Evolutionary conservation across 2,113 vertebrate species (phyloP).

Genomic region (Pluvianellus socialis): DNA sequence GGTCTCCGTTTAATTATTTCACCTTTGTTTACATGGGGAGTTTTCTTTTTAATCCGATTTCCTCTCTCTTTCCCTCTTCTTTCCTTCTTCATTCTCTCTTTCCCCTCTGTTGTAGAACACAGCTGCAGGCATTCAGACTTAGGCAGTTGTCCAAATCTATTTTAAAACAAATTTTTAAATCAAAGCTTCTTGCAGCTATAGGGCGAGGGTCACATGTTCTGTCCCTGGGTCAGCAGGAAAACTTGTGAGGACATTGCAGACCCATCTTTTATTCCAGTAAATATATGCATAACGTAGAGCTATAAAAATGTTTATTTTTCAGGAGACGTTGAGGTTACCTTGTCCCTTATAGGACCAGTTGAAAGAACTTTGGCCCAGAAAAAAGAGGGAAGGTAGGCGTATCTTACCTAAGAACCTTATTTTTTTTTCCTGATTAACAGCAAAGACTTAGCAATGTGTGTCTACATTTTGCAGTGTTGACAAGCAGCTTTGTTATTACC

Average conservation of each 20-base stretch:
- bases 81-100: not conserved
- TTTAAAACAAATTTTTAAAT: conserved; percentile 40
- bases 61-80: not conserved
- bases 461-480: not conserved
- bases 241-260: not conserved
- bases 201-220: not conserved
- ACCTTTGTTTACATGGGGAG: not conserved
- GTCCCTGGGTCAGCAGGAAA: not conserved
- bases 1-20: not conserved
- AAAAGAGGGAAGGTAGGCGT: not conserved
- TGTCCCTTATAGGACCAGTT: not conserved
- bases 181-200: conserved; percentile 11
- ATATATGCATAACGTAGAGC: not conserved
- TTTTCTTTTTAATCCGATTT: not conserved
- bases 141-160: conserved; percentile 46
- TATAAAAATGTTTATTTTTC: not conserved
- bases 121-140: not conserved
- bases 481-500: not conserved
- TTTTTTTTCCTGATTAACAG: not conserved
- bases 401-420: not conserved
- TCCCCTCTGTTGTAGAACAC: not conserved
- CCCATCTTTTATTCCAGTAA: not conserved
- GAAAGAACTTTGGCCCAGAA: not conserved
- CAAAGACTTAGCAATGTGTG: not conserved
- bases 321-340: not conserved